Evolutionary conservation across 2,888 invertebrate species (phyloP), one percentile per base, ranked within the genome.

Genomic region (Drosophila gaucha): DNA sequence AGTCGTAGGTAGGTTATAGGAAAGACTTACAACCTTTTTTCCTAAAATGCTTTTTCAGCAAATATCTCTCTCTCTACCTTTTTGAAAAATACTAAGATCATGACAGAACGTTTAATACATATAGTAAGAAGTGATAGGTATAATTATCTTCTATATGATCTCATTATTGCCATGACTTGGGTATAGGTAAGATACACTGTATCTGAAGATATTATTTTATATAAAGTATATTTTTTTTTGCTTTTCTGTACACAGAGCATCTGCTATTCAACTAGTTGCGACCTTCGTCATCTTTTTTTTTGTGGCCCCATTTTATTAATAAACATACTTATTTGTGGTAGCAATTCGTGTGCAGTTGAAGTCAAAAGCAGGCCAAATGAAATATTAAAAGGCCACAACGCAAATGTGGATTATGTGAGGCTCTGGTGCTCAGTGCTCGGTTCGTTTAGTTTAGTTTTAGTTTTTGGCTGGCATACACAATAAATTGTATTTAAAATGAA

Each of bases 401-500:
- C 67, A 76, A 80, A 74, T 78, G 74, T 65, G 74, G 87, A 84
- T 87, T 85, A 67, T 72, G 69, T 55, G 59, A 47, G 26, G 52
- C 47, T 68, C 26, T 38, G 26, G 12, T 31, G 46, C 46, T 41
- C 46, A 30, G 46, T 46, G 67, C 58, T 54, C 18, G 31, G 39
- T 66, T 52, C 47, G 67, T 56, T 63, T 62, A 58, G 68, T 86
- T 83, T 69, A 67, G 84, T 83, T 76, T 63, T 75, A 71, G 66
- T 31, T 67, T 70, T 67, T 65, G 66, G 78, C 67, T 54, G 46
- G 60, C 79, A 64, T 70, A 63, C 67, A 85, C 87, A 80, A 82
- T 83, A 83, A 83, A 83, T 83, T 87, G 88, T 82, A 82, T 82
- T 82, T 82, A 80, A 82, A 82, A 87, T 87, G 85, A 76, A 80